These are phyloP conservation scores for Limonius californicus DNA, from an alignment of 1,140 invertebrate genomes.

Conservation along the genomic window DNA sequence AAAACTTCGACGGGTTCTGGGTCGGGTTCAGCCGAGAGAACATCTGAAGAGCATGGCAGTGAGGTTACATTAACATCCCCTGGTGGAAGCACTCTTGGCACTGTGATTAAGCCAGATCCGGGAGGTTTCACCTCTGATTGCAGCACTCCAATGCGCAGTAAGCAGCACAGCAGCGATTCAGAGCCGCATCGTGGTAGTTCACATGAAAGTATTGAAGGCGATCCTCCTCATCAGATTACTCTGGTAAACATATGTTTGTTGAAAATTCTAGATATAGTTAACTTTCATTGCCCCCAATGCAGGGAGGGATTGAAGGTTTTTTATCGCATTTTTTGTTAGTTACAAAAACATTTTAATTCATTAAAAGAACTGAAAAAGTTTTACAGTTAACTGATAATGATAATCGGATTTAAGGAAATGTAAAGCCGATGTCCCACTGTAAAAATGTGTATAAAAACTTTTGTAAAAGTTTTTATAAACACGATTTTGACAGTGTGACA, in stretches of 20 bases:
- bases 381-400: no score
- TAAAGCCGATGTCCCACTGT: no score
- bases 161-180: slow-evolving; percentile 40
- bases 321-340: no score
- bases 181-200: slow-evolving; percentile 39
- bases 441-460: no score
- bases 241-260: slow-evolving; percentile 30
- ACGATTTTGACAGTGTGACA: no score
- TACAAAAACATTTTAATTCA: no score
- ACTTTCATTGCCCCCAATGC: no score
- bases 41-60: slow-evolving; percentile 50
- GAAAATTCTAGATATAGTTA: not conserved
- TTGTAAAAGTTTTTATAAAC: no score
- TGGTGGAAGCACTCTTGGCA: slow-evolving; percentile 42
- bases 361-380: no score
- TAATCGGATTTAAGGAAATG: no score
- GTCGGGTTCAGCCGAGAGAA: slow-evolving; percentile 55
- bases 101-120: slow-evolving; percentile 54
- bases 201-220: slow-evolving; percentile 39
- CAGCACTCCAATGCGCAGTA: slow-evolving; percentile 27
- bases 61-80: slow-evolving; percentile 48
- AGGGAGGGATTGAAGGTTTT: no score
- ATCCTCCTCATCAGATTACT: slow-evolving; percentile 39
- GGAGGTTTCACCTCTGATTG: slow-evolving; percentile 27
- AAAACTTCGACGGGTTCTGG: slow-evolving; percentile 68